Conservation (phyloP, 2,113 vertebrate species). For the Phodopus roborovskii region DNA sequence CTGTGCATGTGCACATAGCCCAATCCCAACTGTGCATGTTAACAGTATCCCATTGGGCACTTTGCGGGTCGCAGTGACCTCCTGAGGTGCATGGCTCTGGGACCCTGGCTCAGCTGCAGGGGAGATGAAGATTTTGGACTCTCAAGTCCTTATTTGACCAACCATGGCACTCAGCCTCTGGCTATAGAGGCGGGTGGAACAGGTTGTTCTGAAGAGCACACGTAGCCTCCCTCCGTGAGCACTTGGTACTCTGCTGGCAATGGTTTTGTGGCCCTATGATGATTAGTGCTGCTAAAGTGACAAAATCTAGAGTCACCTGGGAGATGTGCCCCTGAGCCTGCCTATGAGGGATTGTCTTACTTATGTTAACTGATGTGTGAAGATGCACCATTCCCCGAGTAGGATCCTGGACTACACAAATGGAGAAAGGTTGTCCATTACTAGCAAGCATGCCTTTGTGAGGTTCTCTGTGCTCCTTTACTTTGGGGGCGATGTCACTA, state of each 20-base stretch:
- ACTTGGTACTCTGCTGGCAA: background rate
- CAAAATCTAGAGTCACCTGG: background rate
- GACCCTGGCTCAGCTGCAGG: background rate
- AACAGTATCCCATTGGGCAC: accelerated
- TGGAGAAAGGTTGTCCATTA: background rate
- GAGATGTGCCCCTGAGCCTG: background rate
- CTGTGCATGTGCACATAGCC: background rate
- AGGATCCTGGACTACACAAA: background rate
- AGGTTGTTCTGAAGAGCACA: background rate
- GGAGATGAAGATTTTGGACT: background rate
- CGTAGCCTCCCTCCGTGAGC: background rate
- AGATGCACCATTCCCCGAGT: background rate
- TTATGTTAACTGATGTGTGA: background rate
- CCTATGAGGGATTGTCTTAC: background rate
- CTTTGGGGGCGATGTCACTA: background rate
- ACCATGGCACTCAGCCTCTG: too few species aligned
- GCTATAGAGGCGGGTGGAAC: background rate
- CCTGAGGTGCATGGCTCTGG: too few species aligned
- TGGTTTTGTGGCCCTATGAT: background rate
- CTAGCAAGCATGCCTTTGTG: background rate
- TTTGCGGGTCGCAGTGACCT: accelerated
- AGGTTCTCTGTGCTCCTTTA: background rate
- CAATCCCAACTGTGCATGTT: background rate
- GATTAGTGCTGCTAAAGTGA: background rate
- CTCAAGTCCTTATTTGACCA: accelerated